Conservation (phyloP, 2,113 vertebrate genomes). For the Podiceps cristatus region DNA sequence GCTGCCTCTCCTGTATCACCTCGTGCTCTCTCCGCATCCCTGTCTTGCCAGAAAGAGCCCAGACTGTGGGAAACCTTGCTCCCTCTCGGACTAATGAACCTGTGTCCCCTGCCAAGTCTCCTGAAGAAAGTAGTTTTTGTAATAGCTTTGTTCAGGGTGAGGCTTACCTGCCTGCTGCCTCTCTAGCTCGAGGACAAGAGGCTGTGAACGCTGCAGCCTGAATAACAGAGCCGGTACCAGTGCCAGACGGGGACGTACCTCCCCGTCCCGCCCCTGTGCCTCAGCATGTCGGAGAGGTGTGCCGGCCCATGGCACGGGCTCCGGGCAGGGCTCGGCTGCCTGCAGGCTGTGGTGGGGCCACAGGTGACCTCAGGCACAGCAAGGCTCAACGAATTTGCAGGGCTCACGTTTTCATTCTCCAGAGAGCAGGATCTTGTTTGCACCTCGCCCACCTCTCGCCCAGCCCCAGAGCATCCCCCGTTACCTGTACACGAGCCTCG, state of each 20-base stretch:
- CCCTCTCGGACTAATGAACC: neutral
- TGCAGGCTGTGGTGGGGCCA: neutral
- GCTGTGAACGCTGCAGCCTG: neutral
- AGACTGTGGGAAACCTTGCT: neutral
- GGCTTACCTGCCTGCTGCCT: neutral
- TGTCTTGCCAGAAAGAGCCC: neutral
- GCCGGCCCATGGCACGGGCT: neutral
- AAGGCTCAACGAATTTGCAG: neutral
- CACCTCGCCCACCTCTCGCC: accelerated
- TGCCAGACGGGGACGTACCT: accelerated
- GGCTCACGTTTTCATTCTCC: neutral
- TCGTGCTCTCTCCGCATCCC: neutral
- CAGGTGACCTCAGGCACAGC: neutral
- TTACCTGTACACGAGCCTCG: constrained; percentile 96
- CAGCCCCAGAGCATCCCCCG: neutral
- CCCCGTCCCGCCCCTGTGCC: neutral
- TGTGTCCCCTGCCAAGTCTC: neutral
- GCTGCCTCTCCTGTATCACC: neutral
- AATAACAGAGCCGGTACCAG: neutral
- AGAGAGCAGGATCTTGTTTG: neutral
- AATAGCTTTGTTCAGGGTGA: neutral
- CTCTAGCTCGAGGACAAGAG: neutral
- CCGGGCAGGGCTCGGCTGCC: neutral
- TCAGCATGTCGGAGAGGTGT: neutral
- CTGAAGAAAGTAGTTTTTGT: neutral